These are phyloP conservation scores for Xestia ashworthii DNA, from an alignment of 2,888 invertebrate genomes.

Conservation along the genomic window DNA sequence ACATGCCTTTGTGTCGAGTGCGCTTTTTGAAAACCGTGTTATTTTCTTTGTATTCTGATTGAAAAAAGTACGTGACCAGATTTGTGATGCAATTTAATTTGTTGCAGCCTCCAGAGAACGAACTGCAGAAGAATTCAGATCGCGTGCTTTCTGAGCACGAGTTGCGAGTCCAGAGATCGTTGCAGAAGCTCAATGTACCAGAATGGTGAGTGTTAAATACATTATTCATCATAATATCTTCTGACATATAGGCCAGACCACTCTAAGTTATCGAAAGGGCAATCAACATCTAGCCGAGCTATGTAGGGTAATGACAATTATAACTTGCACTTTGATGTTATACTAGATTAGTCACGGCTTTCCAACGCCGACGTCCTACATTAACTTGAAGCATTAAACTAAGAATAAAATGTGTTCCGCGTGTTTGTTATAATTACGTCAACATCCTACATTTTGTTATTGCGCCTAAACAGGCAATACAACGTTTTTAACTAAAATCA, in stretches of 20 bases:
- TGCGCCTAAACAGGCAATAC: conserved; percentile 10
- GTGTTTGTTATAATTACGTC: conserved; percentile 20
- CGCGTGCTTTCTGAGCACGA: conserved; percentile 98
- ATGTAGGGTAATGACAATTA: conserved; percentile 63
- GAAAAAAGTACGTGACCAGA: conserved; percentile 20
- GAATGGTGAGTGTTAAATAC: conserved; percentile 93
- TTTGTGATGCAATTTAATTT: conserved; percentile 66
- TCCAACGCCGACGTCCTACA: conserved; percentile 38
- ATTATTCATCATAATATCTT: conserved; percentile 42
- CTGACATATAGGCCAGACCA: conserved; percentile 40
- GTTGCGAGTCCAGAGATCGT: conserved; percentile 97
- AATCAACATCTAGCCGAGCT: conserved; percentile 56
- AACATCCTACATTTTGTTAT: conserved; percentile 29
- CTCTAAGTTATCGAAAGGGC: conserved; percentile 61
- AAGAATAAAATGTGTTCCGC: conserved; percentile 13
- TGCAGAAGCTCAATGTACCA: conserved; percentile 98
- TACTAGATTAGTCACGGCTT: conserved; percentile 55
- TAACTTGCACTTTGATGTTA: conserved; percentile 57
- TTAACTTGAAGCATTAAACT: conserved; percentile 37
- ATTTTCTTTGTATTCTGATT: conserved; percentile 37
- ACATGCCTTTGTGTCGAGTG: conserved; percentile 43
- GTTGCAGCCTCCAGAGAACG: conserved; percentile 97
- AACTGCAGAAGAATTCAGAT: conserved; percentile 96
- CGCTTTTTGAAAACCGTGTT: conserved; percentile 44
- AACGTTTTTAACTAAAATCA: conserved; percentile 6